These are phyloP conservation scores for Pteronura brasiliensis DNA, from an alignment of 2,113 vertebrate genomes.

Conservation along the genomic window DNA sequence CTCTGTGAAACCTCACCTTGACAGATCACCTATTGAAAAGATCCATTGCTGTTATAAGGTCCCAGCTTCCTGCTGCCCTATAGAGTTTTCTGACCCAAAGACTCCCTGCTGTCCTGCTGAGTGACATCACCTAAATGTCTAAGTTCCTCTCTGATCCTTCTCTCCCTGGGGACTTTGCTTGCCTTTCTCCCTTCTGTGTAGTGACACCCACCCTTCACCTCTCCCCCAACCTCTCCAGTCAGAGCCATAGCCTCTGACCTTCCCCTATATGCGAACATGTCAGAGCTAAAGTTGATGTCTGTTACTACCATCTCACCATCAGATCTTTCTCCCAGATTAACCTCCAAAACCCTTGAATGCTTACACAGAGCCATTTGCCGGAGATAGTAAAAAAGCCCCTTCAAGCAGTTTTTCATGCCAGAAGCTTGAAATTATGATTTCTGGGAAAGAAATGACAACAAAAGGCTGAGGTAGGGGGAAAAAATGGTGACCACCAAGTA, in stretches of 20 bases:
- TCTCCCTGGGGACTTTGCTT: not conserved
- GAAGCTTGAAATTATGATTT: not conserved
- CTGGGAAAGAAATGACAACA: not conserved
- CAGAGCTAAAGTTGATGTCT: not conserved
- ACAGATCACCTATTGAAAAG: not conserved
- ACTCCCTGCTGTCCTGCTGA: not conserved
- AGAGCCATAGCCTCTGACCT: not conserved
- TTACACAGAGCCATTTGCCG: not conserved
- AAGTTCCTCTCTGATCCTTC: no score
- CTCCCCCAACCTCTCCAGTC: no score
- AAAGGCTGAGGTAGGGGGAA: not conserved
- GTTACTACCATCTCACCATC: not conserved
- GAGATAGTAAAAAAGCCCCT: fast-evolving
- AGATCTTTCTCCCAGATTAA: not conserved
- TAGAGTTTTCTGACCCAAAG: not conserved
- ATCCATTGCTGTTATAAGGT: not conserved
- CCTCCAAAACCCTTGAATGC: not conserved
- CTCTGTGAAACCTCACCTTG: not conserved
- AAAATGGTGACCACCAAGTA: not conserved
- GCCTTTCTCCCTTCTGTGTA: fast-evolving
- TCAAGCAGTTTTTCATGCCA: not conserved
- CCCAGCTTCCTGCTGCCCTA: not conserved
- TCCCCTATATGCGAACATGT: not conserved
- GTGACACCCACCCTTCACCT: no score
- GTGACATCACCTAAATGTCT: not conserved